Evolutionary conservation across 2,113 vertebrate species (phyloP).

Genomic region (Thalassarche chlororhynchos): DNA sequence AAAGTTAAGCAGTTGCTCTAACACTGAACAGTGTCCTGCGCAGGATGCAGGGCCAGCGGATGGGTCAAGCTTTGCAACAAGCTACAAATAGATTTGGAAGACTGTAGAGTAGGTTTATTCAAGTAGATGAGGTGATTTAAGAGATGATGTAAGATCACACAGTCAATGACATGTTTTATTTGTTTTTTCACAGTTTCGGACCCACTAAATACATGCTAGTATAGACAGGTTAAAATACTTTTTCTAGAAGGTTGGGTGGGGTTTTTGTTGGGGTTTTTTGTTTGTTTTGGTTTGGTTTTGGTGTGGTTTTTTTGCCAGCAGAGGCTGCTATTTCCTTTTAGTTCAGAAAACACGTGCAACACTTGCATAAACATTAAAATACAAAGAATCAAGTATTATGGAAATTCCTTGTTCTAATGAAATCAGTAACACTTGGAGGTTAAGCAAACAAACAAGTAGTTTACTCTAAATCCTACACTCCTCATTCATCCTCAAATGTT

Average conservation of each 20-base stretch:
- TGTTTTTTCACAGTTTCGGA: not conserved
- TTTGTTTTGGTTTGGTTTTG: not conserved
- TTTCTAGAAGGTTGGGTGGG: not conserved
- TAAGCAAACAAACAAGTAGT: not conserved
- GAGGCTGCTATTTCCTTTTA: not conserved
- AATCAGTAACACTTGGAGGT: not conserved
- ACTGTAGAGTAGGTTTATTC: not conserved
- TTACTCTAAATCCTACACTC: not conserved
- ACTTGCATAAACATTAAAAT: not conserved
- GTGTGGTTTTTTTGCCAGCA: not conserved
- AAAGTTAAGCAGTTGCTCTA: not conserved
- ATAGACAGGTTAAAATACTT: not conserved
- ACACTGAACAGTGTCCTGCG: accelerated
- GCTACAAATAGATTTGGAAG: not conserved
- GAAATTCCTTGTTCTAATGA: not conserved
- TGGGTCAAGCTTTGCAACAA: not conserved
- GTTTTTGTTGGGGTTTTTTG: not conserved
- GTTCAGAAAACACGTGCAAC: not conserved
- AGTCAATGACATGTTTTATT: accelerated
- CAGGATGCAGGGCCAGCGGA: not conserved
- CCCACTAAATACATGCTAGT: not conserved
- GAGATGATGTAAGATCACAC: not conserved
- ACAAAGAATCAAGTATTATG: not conserved
- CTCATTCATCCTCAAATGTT: not conserved
- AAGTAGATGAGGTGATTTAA: not conserved